These are phyloP conservation scores for Lasioglossum oenotherae DNA, from an alignment of 2,888 invertebrate species.

Conservation along the genomic window DNA sequence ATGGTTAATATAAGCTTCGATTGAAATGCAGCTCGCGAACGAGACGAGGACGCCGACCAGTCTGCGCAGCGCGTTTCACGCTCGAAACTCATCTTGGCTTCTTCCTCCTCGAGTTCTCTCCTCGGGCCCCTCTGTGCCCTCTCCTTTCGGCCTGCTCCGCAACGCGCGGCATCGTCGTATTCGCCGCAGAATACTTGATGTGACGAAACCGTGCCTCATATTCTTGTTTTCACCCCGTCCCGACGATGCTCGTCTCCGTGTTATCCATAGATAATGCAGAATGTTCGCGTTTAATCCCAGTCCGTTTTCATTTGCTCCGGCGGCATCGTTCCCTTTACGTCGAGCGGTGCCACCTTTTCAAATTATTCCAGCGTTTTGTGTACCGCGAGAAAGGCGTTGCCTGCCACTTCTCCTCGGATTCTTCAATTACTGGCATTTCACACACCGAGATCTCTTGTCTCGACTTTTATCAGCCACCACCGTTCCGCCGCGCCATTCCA, in stretches of 20 bases:
- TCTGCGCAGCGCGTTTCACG: constrained; percentile 67
- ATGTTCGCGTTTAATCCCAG: constrained; percentile 38
- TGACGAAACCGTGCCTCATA: constrained; percentile 42
- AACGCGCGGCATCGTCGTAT: not conserved
- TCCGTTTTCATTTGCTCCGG: constrained; percentile 28
- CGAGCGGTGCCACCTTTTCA: not conserved
- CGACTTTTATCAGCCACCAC: not conserved
- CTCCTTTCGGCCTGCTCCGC: not conserved
- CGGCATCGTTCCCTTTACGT: not conserved
- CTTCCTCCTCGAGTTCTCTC: constrained; percentile 23
- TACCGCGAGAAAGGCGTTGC: not conserved
- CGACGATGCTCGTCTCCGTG: constrained; percentile 4
- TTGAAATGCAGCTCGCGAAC: constrained; percentile 74
- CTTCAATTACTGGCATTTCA: not conserved
- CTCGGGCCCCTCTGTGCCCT: not conserved
- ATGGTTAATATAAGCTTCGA: constrained; percentile 71
- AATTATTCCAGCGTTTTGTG: not conserved
- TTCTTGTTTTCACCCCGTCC: constrained; percentile 15
- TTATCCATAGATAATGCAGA: constrained; percentile 43
- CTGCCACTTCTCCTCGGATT: not conserved
- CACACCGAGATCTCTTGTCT: not conserved
- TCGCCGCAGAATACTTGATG: constrained; percentile 31
- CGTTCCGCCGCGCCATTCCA: not conserved
- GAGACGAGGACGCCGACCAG: constrained; percentile 76
- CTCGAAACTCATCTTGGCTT: constrained; percentile 53